These are phyloP conservation scores for Psylliodes chrysocephalus DNA, from an alignment of 2,888 invertebrate genomes.

Conservation along the genomic window DNA sequence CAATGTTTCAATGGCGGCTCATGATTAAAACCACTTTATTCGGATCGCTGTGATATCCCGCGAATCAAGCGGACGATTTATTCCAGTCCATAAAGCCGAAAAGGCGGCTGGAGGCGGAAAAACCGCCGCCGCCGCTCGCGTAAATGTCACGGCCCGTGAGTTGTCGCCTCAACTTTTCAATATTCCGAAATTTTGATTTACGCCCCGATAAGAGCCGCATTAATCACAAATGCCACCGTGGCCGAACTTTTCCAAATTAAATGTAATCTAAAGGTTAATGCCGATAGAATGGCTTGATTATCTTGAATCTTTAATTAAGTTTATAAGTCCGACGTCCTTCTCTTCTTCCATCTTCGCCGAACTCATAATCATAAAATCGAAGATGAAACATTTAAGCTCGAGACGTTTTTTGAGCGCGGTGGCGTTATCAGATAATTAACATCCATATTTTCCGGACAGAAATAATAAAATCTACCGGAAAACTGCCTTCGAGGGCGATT, in stretches of 20 bases:
- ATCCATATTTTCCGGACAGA: constrained; percentile 29
- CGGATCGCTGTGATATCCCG: not conserved
- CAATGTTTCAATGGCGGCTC: not conserved
- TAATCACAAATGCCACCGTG: constrained; percentile 27
- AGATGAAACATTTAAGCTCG: constrained; percentile 29
- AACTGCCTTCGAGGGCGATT: too few species aligned
- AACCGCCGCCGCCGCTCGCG: constrained; percentile 19
- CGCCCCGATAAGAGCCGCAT: constrained; percentile 27
- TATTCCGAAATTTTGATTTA: constrained; percentile 29
- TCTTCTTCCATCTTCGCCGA: constrained; percentile 20
- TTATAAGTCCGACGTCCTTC: constrained; percentile 24
- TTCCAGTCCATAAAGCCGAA: constrained; percentile 22
- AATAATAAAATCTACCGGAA: constrained; percentile 17
- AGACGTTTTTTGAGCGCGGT: constrained; percentile 25
- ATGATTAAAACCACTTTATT: not conserved
- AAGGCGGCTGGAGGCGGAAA: constrained; percentile 2
- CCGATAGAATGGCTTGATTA: constrained; percentile 30
- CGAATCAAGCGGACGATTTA: constrained; percentile 8
- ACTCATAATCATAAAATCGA: constrained; percentile 35
- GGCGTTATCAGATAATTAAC: constrained; percentile 34
- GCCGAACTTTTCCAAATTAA: constrained; percentile 34
- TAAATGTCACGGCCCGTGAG: constrained; percentile 23
- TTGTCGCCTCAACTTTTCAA: constrained; percentile 28
- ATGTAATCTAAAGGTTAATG: constrained; percentile 33
- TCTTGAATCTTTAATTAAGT: constrained; percentile 38